A percentile compares a stretch with the other conserved stretches of the same genome.
Evolutionary conservation across 2,113 vertebrate species (phyloP).

Genomic region (Hiodon tergisus): DNA sequence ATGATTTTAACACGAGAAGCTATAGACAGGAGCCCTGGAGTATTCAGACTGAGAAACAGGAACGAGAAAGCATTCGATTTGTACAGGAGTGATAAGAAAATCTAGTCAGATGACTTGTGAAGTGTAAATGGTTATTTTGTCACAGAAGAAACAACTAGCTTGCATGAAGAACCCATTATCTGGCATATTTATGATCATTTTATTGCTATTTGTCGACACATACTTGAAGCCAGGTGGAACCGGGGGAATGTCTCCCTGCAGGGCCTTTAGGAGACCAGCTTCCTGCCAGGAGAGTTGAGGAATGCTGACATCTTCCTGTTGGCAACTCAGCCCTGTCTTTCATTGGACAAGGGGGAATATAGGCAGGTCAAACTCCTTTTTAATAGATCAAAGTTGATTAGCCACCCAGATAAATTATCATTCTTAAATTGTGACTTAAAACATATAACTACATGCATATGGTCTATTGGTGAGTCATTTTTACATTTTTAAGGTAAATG

Average conservation of each 20-base stretch:
- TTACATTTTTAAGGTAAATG: too few relatives aligned
- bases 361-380: background rate
- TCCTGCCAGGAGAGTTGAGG: constrained; percentile 22
- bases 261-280: constrained; percentile 20
- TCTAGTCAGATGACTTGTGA: background rate
- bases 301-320: constrained; percentile 30
- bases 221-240: constrained; percentile 2
- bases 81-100: constrained; percentile 3
- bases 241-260: constrained; percentile 20
- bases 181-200: constrained; percentile 16
- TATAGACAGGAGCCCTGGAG: background rate
- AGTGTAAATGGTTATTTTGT: background rate
- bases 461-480: too few relatives aligned
- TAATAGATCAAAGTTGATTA: background rate
- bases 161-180: constrained; percentile 21
- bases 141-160: background rate
- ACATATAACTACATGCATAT: background rate
- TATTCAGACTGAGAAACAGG: constrained; percentile 2
- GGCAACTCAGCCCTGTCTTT: constrained; percentile 15
- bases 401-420: constrained; percentile 11
- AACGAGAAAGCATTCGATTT: constrained; percentile 1
- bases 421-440: background rate
- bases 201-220: constrained; percentile 16
- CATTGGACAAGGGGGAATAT: constrained; percentile 28
- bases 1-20: constrained; percentile 14